A percentile compares a stretch with the other conserved stretches of the same genome.
These are phyloP conservation scores for Bombus picipes DNA, from an alignment of 1,140 invertebrate genomes.

Conservation along the genomic window DNA sequence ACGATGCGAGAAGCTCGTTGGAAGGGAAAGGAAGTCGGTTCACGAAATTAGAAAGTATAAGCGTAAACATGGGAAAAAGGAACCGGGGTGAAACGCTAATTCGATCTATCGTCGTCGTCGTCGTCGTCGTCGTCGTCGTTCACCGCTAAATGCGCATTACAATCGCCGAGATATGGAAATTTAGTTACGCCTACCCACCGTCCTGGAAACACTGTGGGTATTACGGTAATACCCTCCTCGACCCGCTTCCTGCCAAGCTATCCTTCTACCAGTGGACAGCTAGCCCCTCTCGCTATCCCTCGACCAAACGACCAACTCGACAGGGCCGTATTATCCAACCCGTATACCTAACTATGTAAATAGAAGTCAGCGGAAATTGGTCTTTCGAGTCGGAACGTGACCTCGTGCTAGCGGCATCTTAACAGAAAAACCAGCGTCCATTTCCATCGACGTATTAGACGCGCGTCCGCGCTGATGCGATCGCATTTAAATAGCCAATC, in stretches of 20 bases:
- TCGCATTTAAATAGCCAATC: slow-evolving; percentile 9
- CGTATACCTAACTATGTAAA: slow-evolving; percentile 80
- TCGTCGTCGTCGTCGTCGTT: slow-evolving; percentile 61
- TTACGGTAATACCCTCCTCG: slow-evolving; percentile 54
- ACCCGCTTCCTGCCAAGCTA: slow-evolving; percentile 45
- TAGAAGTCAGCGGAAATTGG: slow-evolving; percentile 80
- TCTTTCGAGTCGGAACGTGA: slow-evolving; percentile 76
- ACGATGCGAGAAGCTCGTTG: background rate
- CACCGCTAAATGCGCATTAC: slow-evolving; percentile 79
- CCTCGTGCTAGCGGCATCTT: slow-evolving; percentile 31
- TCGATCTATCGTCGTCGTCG: slow-evolving; percentile 69
- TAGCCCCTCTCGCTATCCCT: slow-evolving; percentile 19
- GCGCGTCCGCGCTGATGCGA: background rate
- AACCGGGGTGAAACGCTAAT: slow-evolving; percentile 73
- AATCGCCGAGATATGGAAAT: slow-evolving; percentile 81
- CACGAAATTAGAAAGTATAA: slow-evolving; percentile 71
- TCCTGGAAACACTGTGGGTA: slow-evolving; percentile 58
- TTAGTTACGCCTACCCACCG: slow-evolving; percentile 66
- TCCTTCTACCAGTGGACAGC: slow-evolving; percentile 46
- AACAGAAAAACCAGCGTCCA: slow-evolving; percentile 44
- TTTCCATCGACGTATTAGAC: slow-evolving; percentile 23
- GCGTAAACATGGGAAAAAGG: slow-evolving; percentile 68
- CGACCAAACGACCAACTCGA: slow-evolving; percentile 46
- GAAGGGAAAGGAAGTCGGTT: slow-evolving; percentile 4
- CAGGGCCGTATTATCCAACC: slow-evolving; percentile 71